Percentiles rank a stretch among this genome's conserved stretches.
These are phyloP conservation scores for Anthoptus insignis DNA, from an alignment of 2,888 invertebrate genomes.

Conservation along the genomic window DNA sequence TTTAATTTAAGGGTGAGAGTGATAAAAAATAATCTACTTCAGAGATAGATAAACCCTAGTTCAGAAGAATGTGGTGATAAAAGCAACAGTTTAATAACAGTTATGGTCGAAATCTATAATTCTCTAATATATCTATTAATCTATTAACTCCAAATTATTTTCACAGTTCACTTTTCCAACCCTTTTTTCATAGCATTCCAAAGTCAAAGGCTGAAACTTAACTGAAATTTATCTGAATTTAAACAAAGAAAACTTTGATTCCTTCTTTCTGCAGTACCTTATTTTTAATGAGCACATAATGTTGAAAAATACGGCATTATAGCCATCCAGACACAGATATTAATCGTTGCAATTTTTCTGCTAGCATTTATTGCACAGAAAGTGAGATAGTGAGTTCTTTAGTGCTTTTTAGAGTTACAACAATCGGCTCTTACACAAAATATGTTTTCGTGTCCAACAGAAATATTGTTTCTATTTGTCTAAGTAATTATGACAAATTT, in stretches of 20 bases:
- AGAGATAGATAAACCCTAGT: too few relatives aligned
- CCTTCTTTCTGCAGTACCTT: constrained; percentile 62
- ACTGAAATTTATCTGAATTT: constrained; percentile 48
- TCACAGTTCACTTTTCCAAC: too few relatives aligned
- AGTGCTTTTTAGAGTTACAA: constrained; percentile 58
- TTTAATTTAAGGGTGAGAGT: too few relatives aligned
- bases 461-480: too few relatives aligned
- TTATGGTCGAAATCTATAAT: too few relatives aligned
- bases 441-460: constrained; percentile 12
- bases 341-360: constrained; percentile 65
- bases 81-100: too few relatives aligned
- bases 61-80: too few relatives aligned
- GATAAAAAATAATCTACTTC: too few relatives aligned
- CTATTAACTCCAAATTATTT: too few relatives aligned
- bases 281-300: constrained; percentile 82
- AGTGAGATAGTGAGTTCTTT: constrained; percentile 56
- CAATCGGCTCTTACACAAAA: constrained; percentile 33
- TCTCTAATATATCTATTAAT: too few relatives aligned
- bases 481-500: too few relatives aligned
- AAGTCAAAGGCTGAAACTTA: constrained; percentile 46
- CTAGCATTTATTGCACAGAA: constrained; percentile 59
- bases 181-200: constrained; percentile 40
- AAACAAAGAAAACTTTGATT: constrained; percentile 43
- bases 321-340: constrained; percentile 57
- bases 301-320: constrained; percentile 71